phyloP scores from a whole-genome alignment of 2,888 invertebrate species.

The Netelia inedita region DNA sequence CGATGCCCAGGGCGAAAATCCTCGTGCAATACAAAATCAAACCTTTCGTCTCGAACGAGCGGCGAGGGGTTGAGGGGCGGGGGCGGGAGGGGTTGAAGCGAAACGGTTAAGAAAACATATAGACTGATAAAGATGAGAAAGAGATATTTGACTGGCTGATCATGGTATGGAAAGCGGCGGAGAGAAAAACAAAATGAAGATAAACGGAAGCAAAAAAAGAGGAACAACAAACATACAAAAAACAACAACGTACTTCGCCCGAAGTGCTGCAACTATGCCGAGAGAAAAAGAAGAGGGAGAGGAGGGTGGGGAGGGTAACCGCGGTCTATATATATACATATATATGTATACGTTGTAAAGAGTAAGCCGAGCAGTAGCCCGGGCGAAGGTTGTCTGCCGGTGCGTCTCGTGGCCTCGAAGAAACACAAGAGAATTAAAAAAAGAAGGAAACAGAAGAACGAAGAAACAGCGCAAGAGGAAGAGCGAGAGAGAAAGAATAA shows the following conservation, averaged over 20 bases:
- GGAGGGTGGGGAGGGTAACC: constrained; percentile 45
- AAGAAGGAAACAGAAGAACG: constrained; percentile 69
- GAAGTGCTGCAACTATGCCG: constrained; percentile 60
- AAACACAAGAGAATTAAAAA: constrained; percentile 69
- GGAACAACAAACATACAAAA: constrained; percentile 58
- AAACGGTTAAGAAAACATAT: not conserved
- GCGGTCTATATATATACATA: constrained; percentile 36
- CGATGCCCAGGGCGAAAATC: not conserved
- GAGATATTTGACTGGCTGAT: constrained; percentile 8
- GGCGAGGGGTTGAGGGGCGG: too few species aligned
- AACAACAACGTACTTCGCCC: constrained; percentile 68
- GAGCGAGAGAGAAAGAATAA: constrained; percentile 70
- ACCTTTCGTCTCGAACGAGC: not conserved
- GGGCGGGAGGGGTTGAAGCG: not conserved
- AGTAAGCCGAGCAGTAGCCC: constrained; percentile 70
- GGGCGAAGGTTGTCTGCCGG: constrained; percentile 82
- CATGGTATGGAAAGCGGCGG: not conserved
- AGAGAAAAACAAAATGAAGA: not conserved
- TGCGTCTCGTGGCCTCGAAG: constrained; percentile 81
- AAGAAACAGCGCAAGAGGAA: constrained; percentile 62
- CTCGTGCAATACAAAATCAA: not conserved
- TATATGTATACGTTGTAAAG: constrained; percentile 50
- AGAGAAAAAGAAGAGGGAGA: constrained; percentile 36
- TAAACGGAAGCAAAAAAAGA: constrained; percentile 59
- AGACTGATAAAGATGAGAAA: constrained; percentile 48